These are phyloP conservation scores for Brotula barbata DNA, from an alignment of 2,797 vertebrate species.

Conservation along the genomic window DNA sequence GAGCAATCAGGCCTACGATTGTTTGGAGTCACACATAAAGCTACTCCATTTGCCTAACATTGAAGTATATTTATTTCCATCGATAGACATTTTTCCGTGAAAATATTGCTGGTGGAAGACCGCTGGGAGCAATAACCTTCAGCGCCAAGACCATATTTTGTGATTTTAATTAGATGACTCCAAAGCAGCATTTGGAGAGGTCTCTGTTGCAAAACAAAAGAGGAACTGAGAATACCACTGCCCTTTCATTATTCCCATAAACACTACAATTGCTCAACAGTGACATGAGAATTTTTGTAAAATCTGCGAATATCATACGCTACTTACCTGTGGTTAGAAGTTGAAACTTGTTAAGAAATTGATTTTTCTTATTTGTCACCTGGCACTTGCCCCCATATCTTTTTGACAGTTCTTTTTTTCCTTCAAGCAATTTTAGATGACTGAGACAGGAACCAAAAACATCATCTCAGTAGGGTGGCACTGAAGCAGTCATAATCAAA, in stretches of 20 bases:
- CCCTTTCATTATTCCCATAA: slow-evolving; percentile 70
- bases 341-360: slow-evolving; percentile 40
- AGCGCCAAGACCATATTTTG: slow-evolving; percentile 73
- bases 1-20: slow-evolving; percentile 30
- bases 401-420: slow-evolving; percentile 61
- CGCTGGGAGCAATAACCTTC: slow-evolving; percentile 65
- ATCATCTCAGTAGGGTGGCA: slow-evolving; percentile 76
- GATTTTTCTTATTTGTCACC: slow-evolving; percentile 33
- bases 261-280: slow-evolving; percentile 55
- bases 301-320: slow-evolving; percentile 35
- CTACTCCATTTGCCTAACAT: slow-evolving; percentile 30
- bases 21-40: slow-evolving; percentile 38
- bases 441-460: slow-evolving; percentile 70
- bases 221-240: slow-evolving; percentile 58
- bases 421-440: slow-evolving; percentile 69
- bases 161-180: slow-evolving; percentile 74
- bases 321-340: slow-evolving; percentile 26
- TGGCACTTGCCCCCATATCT: slow-evolving; percentile 32
- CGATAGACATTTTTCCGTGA: slow-evolving; percentile 67
- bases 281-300: slow-evolving; percentile 54
- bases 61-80: slow-evolving; percentile 65
- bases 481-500: slow-evolving; percentile 78
- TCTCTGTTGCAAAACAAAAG: slow-evolving; percentile 66
- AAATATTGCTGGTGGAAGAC: slow-evolving; percentile 64
- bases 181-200: slow-evolving; percentile 55